Conservation (phyloP, 1,140 invertebrate species). For the Pogonomyrmex californicus region DNA sequence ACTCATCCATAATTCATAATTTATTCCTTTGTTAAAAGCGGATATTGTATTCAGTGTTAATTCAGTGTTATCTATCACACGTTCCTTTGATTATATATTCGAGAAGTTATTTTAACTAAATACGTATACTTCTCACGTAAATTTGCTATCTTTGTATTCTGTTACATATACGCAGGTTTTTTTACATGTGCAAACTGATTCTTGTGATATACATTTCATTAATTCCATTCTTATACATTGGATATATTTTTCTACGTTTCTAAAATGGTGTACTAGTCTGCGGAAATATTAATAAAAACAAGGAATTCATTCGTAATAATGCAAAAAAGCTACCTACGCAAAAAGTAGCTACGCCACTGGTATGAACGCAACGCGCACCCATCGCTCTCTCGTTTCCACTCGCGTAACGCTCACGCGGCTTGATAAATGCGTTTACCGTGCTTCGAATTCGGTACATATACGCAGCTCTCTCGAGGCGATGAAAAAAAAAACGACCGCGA, state of each 20-base stretch:
- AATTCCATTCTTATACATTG: neutral
- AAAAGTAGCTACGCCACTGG: constrained; percentile 42
- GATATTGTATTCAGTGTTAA: neutral
- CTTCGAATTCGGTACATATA: constrained; percentile 71
- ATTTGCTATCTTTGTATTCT: neutral
- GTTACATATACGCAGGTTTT: neutral
- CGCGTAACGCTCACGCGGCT: constrained; percentile 62
- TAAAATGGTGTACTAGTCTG: neutral
- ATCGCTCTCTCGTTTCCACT: constrained; percentile 47
- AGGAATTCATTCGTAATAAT: neutral
- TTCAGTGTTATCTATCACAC: neutral
- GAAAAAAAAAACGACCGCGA: constrained; percentile 55
- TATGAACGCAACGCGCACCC: constrained; percentile 22
- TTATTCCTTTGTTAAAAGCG: neutral
- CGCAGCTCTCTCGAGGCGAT: constrained; percentile 56
- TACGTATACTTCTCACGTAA: neutral
- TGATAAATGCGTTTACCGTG: constrained; percentile 77
- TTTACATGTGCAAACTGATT: neutral
- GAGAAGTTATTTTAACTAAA: constrained; percentile 11
- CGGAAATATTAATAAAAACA: constrained; percentile 7
- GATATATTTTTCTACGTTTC: neutral
- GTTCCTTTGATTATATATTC: neutral
- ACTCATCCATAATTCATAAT: constrained; percentile 15
- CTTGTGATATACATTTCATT: neutral
- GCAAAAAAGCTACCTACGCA: constrained; percentile 32